Evolutionary conservation across 2,888 invertebrate genomes (phyloP), one percentile per base, ranked within the genome.

Genomic region (Pseudococcus viburni): DNA sequence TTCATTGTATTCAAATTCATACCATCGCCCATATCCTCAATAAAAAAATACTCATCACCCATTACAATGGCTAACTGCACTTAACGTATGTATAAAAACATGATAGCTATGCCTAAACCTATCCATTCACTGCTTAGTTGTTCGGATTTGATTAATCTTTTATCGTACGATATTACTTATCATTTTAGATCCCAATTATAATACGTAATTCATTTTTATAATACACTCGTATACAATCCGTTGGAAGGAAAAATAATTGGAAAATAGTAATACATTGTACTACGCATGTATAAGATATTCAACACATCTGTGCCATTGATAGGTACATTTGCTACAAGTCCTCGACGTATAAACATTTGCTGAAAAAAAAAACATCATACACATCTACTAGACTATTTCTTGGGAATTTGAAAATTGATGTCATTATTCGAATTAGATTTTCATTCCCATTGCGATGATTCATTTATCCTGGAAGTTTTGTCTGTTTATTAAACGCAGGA

Each of bases 61-160:
- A 59, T 19, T 73, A 73, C 68, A 73, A 73, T 73, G n/a, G 68
- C 68, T 73, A 73, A 73, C 68, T 73, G 68, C 26, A 73, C 68
- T 73, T 26, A 59, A 19, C 68, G 12, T 26, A 73, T 8, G 17
- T 12, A 73, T 33, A 26, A 73, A 73, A 73, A 73, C 22, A 15
- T 19, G 1, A 59, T 59, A 19, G n/a, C n/a, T 33, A 2, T 33
- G 3, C 1, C 26, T 33, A 33, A 2, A 33, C 26, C 26, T 59
- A 59, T 59, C 19, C 59, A 59, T 59, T 59, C 19, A 19, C 19
- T 19, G 59, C 59, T 59, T 59, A 73, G 26, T 73, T 73, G 68
- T 73, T 73, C 68, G 22, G 26, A 33, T 73, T 73, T 73, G 68
- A 73, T 73, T 73, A 73, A 73, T 73, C 68, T 33, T 73, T 73